Conservation (phyloP, 2,797 vertebrate species). For the Chelmon rostratus region DNA sequence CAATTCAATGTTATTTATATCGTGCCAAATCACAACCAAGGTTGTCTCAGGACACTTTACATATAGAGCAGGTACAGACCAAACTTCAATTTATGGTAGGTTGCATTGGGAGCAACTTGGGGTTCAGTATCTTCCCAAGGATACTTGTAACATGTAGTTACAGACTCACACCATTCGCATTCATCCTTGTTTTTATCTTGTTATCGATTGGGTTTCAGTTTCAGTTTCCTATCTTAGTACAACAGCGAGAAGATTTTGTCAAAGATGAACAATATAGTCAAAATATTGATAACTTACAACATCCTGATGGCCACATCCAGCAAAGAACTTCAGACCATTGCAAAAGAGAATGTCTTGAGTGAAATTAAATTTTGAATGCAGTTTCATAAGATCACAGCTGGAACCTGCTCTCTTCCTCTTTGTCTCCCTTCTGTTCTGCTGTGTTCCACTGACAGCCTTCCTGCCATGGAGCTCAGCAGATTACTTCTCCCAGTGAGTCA, state of each 20-base stretch:
- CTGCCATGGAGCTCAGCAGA: slow-evolving; percentile 63
- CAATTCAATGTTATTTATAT: too few relatives aligned
- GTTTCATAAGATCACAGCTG: not conserved
- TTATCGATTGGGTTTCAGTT: too few relatives aligned
- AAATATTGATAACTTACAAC: not conserved
- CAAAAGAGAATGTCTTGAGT: not conserved
- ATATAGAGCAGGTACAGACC: too few relatives aligned
- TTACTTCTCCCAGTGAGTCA: slow-evolving; percentile 52
- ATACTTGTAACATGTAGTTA: too few relatives aligned
- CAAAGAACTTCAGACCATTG: not conserved
- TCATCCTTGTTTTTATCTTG: too few relatives aligned
- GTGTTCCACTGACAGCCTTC: slow-evolving; percentile 43
- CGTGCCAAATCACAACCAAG: too few relatives aligned
- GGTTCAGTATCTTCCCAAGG: too few relatives aligned
- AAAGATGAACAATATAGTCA: not conserved
- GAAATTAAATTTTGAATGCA: not conserved
- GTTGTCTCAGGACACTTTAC: too few relatives aligned
- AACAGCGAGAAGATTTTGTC: not conserved
- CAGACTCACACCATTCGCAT: too few relatives aligned
- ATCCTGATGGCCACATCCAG: not conserved
- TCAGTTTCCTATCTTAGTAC: not conserved
- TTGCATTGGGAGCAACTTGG: too few relatives aligned
- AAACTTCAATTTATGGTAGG: too few relatives aligned
- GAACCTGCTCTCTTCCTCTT: not conserved
- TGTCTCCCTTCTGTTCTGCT: not conserved